phyloP scores from a whole-genome alignment of 2,797 vertebrate species.

The Erpetoichthys calabaricus region DNA sequence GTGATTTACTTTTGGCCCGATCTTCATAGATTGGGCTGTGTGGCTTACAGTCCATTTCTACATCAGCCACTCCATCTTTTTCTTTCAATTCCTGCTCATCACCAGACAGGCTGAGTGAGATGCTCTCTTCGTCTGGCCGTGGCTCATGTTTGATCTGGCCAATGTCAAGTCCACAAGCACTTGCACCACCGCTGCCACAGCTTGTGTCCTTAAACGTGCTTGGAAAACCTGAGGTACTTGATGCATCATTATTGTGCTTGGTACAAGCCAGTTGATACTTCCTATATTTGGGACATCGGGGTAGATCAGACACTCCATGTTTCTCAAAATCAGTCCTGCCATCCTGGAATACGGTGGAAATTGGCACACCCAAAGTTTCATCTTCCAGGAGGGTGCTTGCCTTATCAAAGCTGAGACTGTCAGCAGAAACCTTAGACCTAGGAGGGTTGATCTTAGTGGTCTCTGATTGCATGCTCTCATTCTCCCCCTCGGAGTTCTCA shows the following conservation, averaged over 20 bases:
- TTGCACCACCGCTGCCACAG: conserved; percentile 41
- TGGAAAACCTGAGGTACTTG: conserved; percentile 97
- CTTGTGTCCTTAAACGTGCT: conserved; percentile 79
- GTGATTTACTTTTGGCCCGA: conserved; percentile 60
- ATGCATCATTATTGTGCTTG: conserved; percentile 89
- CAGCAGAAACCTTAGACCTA: conserved; percentile 53
- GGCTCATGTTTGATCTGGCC: conserved; percentile 88
- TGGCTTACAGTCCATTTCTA: conserved; percentile 65
- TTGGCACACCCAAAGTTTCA: conserved; percentile 45
- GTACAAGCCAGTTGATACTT: conserved; percentile 96
- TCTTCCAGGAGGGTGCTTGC: conserved; percentile 43
- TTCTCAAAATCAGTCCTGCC: conserved; percentile 66
- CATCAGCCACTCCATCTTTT: conserved; percentile 64
- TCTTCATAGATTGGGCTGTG: conserved; percentile 56
- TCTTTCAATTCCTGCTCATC: conserved; percentile 72
- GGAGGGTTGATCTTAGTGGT: conserved; percentile 57
- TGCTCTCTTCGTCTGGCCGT: conserved; percentile 70
- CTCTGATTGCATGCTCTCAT: conserved; percentile 80
- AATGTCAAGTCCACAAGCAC: conserved; percentile 47
- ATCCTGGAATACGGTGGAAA: conserved; percentile 58
- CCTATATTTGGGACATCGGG: conserved; percentile 91
- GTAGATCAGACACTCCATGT: conserved; percentile 55
- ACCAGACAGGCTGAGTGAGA: conserved; percentile 77
- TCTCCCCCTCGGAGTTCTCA: conserved; percentile 60
- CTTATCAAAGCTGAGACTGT: conserved; percentile 51